Evolutionary conservation across 2,888 invertebrate species (phyloP).

Genomic region (Diarsia mendica): DNA sequence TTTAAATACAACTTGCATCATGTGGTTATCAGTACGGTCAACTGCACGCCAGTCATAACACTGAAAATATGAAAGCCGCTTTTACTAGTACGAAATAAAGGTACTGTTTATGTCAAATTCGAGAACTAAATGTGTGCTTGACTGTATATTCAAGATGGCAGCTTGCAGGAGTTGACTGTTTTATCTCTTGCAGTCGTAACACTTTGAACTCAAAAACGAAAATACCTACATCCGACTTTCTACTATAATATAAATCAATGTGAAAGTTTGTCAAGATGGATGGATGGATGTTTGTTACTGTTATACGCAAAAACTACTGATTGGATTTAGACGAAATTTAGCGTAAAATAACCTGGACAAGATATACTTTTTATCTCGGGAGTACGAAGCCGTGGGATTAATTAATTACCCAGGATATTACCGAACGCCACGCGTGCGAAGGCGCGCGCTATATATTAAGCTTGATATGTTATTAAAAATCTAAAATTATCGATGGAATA

Average conservation of each 20-base stretch:
- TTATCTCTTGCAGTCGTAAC: neutral
- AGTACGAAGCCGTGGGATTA: too few species aligned
- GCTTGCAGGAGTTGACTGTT: neutral
- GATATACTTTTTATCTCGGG: too few species aligned
- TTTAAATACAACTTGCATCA: neutral
- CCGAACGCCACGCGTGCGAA: too few species aligned
- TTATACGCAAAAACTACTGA: too few species aligned
- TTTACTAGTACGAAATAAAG: neutral
- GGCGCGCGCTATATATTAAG: too few species aligned
- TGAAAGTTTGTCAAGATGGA: too few species aligned
- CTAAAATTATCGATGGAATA: neutral
- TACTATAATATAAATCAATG: too few species aligned
- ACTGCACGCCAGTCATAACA: neutral
- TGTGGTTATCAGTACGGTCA: neutral
- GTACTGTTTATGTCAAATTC: neutral
- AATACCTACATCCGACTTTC: neutral
- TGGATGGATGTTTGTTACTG: too few species aligned
- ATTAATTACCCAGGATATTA: too few species aligned
- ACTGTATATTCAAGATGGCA: slow-evolving; percentile 1
- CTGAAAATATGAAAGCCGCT: neutral
- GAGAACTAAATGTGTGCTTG: neutral
- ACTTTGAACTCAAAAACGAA: neutral
- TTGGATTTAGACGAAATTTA: too few species aligned
- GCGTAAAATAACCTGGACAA: too few species aligned
- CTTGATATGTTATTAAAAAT: too few species aligned